Conservation (phyloP, 1,140 invertebrate genomes). For the Trachymyrmex cornetzi region DNA sequence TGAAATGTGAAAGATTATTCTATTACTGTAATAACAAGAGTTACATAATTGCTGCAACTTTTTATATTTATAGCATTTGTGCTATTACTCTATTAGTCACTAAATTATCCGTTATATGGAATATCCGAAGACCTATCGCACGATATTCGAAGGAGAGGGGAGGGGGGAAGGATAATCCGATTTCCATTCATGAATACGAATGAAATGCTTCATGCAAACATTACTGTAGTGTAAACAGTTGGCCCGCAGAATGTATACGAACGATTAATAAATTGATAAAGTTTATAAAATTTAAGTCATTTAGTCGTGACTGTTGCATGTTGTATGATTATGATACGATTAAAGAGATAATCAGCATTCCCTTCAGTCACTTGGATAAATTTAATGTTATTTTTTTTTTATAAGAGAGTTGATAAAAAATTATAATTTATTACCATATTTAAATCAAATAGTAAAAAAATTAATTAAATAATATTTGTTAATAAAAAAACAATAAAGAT, state of each 20-base stretch:
- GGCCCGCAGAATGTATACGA: not conserved
- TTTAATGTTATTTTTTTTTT: not conserved
- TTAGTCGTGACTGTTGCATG: not conserved
- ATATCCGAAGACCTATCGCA: not conserved
- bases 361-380: not conserved
- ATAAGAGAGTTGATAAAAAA: not conserved
- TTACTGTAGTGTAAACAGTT: not conserved
- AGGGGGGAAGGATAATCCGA: not conserved
- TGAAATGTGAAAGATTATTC: not conserved
- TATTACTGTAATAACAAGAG: not conserved
- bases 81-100: not conserved
- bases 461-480: not conserved
- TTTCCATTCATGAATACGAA: conserved; percentile 37
- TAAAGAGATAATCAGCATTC: too few species aligned
- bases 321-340: not conserved
- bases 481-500: too few species aligned
- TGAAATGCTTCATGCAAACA: conserved; percentile 24
- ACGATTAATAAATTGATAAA: conserved; percentile 17
- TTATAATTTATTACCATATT: not conserved
- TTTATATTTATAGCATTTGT: not conserved
- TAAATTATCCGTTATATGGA: not conserved
- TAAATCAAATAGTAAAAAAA: not conserved
- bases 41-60: not conserved
- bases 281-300: not conserved
- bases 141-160: not conserved